Evolutionary conservation across 2,113 vertebrate species (phyloP), one percentile per base, ranked within the genome.

Genomic region (Euleptes europaea): DNA sequence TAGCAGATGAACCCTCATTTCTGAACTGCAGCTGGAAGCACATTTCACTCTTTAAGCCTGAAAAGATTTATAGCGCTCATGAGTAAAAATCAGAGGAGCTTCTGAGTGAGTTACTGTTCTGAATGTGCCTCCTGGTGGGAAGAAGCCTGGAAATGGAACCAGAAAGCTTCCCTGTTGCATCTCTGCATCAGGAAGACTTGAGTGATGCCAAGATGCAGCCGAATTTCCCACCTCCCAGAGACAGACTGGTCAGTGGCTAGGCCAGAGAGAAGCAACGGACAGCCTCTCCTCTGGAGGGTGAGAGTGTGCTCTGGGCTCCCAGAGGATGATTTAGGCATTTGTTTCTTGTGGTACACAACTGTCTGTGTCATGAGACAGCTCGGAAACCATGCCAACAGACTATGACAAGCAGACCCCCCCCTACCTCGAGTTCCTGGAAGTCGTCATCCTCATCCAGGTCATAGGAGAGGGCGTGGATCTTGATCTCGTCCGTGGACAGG

Each of bases 351-450:
- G 1, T 33, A 67, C 44, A 35, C 35, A 8, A 28, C 7, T 76
- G 40, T 5, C 57, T n/a, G 44, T 9, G 28, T 49, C 26, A 49
- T 1, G 40, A 31, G n/a, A 65, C n/a, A 28, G 44, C 47, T 63
- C 44, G 51, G 57, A 21, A 13, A 80, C 14, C 26, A 21, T 0
- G n/a, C 60, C 47, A 83, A 86, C 60, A 47, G 72, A 82, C 21
- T 33, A 80, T 17, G 51, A 84, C 49, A 84, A 87, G 21, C 13
- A 54, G 2, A 75, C n/a, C 4, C 35, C 28, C 28, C 86, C 97
- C 97, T 84, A 99, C 98, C 98, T 99, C 98, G 21, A 99, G 92
- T 85, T 99, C 98, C 92, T 98, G 98, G 91, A 99, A 97, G 33
- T 98, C 98, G 13, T 98, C 98, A 0, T 98, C 98, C 0, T 99